Evolutionary conservation across 2,888 invertebrate genomes (phyloP).

Genomic region (Sminthurides aquaticus): DNA sequence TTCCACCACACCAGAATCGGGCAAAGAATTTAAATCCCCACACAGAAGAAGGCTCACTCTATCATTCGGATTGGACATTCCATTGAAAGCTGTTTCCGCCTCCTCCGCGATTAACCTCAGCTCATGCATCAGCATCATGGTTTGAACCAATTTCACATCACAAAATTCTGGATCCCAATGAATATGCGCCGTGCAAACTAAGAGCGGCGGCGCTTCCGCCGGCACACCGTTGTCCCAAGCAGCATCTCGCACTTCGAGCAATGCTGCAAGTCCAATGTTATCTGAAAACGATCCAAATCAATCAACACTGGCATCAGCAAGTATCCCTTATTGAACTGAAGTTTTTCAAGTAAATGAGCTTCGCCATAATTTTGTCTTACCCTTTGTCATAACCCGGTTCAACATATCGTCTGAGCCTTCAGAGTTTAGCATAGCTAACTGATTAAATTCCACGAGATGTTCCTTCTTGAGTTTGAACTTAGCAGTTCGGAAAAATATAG

Average conservation of each 20-base stretch:
- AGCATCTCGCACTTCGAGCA: conserved; percentile 87
- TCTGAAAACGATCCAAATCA: conserved; percentile 51
- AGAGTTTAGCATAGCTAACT: conserved; percentile 96
- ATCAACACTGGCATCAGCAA: no score
- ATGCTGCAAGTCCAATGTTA: conserved; percentile 93
- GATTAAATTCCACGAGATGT: conserved; percentile 95
- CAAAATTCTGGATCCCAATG: conserved; percentile 99
- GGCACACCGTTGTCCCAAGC: conserved; percentile 74
- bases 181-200: conserved; percentile 97
- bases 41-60: conserved; percentile 88
- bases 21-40: conserved; percentile 97
- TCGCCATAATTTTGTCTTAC: no score
- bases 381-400: conserved; percentile 94
- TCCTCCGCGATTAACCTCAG: conserved; percentile 79
- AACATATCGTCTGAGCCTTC: conserved; percentile 97
- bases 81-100: conserved; percentile 52
- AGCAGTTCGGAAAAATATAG: conserved; percentile 89
- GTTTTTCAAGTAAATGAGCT: background rate
- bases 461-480: conserved; percentile 94
- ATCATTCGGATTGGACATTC: conserved; percentile 52
- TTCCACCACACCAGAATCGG: conserved; percentile 95
- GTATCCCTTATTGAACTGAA: no score
- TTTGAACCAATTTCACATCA: conserved; percentile 98
- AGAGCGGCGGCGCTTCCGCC: conserved; percentile 63
- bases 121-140: conserved; percentile 97